Evolutionary conservation across 2,113 vertebrate genomes (phyloP), one percentile per base, ranked within the genome.

Genomic region (Ageneiosus marmoratus): DNA sequence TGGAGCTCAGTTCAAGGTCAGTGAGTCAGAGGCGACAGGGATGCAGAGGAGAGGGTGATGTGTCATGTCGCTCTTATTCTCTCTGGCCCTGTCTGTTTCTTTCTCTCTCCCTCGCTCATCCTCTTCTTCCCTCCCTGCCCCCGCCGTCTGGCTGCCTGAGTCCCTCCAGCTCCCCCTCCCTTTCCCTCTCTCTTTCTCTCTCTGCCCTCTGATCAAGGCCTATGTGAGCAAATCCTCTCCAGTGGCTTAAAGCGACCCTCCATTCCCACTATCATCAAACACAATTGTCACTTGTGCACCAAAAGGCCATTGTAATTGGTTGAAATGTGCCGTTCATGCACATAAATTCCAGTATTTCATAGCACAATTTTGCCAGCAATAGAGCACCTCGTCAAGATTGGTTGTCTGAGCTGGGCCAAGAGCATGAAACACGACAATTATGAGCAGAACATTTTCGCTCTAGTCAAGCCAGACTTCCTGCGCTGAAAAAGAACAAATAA

Each of bases 1-100:
- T 46, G 63, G 72, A 81, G 77, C 83, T 67, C 87, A 86, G 91
- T 92, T 94, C 92, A 94, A 94, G 93, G 94, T 92, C 92, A 93
- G 87, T 89, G 90, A 93, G 91, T 93, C 92, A 92, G 89, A 91
- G 87, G 87, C 83, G 46, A 87, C 87, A 82, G 90, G 85, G 89
- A 89, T 86, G 82, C 56, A 85, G 86, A 84, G 88, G 86, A 92
- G 88, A 89, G 91, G 91, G 89, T 89, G 91, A 92, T 80, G 90
- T 88, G 92, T 92, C 92, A 90, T 88, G 91, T 90, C 85, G 85
- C 86, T 89, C 87, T 87, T 91, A 88, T 87, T 89, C 88, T 90
- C 85, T 56, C 62, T 77, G 74, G 18, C 83, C 84, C 83, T 78
- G 75, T 58, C 18, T 67, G 58, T 65, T 62, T 70, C 82, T 63